A percentile compares a stretch with the other conserved stretches of the same genome.
phyloP scores from a whole-genome alignment of 2,888 invertebrate species.

The Cistogaster globosa region DNA sequence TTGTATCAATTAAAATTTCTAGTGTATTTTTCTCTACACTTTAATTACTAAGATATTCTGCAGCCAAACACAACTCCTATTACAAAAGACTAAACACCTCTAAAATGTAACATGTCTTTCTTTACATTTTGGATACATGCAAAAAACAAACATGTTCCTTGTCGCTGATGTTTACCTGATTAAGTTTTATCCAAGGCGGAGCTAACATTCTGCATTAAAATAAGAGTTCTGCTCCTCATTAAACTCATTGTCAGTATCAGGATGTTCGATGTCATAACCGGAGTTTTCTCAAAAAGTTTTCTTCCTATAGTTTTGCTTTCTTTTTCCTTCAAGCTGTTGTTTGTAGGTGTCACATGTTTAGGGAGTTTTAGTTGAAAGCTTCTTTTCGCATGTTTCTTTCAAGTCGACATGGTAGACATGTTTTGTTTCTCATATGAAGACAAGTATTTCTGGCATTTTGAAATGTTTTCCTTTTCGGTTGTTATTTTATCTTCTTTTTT shows the following conservation, averaged over 20 bases:
- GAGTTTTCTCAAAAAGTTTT: constrained; percentile 58
- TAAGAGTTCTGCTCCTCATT: constrained; percentile 39
- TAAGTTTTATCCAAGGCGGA: constrained; percentile 65
- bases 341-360: constrained; percentile 53
- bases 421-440: constrained; percentile 63
- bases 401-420: constrained; percentile 64
- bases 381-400: constrained; percentile 33
- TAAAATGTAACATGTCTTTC: constrained; percentile 44
- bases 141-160: constrained; percentile 47
- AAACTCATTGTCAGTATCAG: constrained; percentile 61
- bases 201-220: constrained; percentile 64
- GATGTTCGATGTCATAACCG: constrained; percentile 69
- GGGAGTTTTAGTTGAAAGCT: constrained; percentile 50
- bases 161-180: constrained; percentile 63
- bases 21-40: neutral
- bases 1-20: neutral
- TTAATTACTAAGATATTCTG: neutral
- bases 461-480: constrained; percentile 45
- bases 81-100: constrained; percentile 13
- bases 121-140: constrained; percentile 30
- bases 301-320: constrained; percentile 38
- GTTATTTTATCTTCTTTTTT: constrained; percentile 37
- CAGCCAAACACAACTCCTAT: neutral
- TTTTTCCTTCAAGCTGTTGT: constrained; percentile 27
- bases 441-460: constrained; percentile 49